Base-by-base conservation (phyloP, 2,797 vertebrate genomes). In the Melanotaenia trifasciata region DNA sequence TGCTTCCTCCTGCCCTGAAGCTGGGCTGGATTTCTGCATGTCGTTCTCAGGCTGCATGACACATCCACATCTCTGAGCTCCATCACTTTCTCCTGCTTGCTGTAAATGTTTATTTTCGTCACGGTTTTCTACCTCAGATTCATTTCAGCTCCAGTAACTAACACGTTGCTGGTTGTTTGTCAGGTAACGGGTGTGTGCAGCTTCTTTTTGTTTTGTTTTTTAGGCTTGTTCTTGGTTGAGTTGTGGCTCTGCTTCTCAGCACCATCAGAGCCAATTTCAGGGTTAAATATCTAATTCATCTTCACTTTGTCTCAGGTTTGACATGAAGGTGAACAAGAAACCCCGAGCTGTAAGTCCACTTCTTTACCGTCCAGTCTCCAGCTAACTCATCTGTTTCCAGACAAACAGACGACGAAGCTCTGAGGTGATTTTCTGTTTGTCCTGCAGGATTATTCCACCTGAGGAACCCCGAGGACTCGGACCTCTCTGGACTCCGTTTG, bases 251-350 rank as follows among this genome's bases (percentile, higher is more conserved):
- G 65, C 67, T 36, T 11, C 10, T 36, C 35, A 9, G 2, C 75
- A 47, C 40, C 30, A 36, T 66, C 47, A 70, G 26, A 70, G 33
- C 0, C 26, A 10, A 3, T 7, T 80, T 87, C 87, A 84, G 74
- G 84, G 78, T 5, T 33, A 8, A 33, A 33, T 33, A 20, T 87
- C 88, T 95, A 94, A 95, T 63, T 4, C 18, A 81, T 79, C 28
- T 58, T 76, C 5, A 90, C 91, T 93, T 90, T 92, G 81, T 90
- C 79, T 13, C 89, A 99, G 98, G 95, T 99, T 98, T 92, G 98
- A 99, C 95, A 96, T 99, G 96, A 99, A 99, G 93, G 95, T 99
- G 88, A 99, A 99, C 95, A 99, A 99, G 95, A 99, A 99, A 87
- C 97, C 98, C 51, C 94, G 98, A 96, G 96, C 97, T 68, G 98